phyloP scores from a whole-genome alignment of 2,113 vertebrate genomes.

The Microcebus tavaratra region DNA sequence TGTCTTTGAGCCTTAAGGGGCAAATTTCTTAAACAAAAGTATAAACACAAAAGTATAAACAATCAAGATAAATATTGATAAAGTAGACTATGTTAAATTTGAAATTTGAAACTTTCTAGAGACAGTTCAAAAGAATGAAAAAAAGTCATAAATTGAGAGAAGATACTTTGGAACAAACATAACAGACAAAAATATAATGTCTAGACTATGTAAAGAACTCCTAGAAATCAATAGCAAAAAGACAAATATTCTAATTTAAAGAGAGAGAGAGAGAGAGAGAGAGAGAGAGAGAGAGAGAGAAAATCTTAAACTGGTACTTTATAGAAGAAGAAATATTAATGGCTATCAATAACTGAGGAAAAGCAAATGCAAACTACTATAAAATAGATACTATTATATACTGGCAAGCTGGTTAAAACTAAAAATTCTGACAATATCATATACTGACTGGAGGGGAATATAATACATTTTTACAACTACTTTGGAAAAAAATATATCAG shows the following conservation, averaged over 20 bases:
- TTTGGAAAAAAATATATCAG: neutral
- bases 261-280: neutral
- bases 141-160: neutral
- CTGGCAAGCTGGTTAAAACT: neutral
- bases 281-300: neutral
- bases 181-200: neutral
- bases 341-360: neutral
- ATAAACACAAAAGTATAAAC: neutral
- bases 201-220: neutral
- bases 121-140: neutral
- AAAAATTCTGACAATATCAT: neutral
- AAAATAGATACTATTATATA: neutral
- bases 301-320: neutral
- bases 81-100: neutral
- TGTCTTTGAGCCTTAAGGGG: neutral
- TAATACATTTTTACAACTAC: neutral
- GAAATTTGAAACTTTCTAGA: neutral
- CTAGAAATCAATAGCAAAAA: neutral
- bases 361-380: neutral
- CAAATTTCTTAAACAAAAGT: neutral
- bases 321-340: neutral
- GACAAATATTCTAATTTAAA: neutral
- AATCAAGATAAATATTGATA: neutral
- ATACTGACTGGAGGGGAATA: neutral
- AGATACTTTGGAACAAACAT: neutral